A percentile compares a stretch with the other conserved stretches of the same genome.
Evolutionary conservation across 2,888 invertebrate genomes (phyloP).

Genomic region (Heteromyza rotundicornis): DNA sequence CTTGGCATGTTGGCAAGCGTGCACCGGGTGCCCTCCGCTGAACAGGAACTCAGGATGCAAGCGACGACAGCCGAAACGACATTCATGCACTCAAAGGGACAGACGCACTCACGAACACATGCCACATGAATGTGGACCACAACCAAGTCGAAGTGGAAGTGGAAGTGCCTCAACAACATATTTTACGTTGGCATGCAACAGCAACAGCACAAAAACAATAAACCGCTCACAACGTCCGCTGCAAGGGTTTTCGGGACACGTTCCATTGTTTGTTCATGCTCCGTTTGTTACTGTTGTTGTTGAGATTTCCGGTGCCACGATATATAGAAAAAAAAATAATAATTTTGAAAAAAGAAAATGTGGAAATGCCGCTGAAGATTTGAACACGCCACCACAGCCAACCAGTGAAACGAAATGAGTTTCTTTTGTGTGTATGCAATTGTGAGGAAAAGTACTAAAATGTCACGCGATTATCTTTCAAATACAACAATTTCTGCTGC

Average conservation of each 20-base stretch:
- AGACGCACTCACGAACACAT: too few species aligned
- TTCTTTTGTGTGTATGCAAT: conserved; percentile 1
- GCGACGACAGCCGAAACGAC: too few species aligned
- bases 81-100: too few species aligned
- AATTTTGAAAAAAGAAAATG: not conserved
- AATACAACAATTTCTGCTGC: conserved; percentile 1
- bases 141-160: not conserved
- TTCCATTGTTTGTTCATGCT: too few species aligned
- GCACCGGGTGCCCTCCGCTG: too few species aligned
- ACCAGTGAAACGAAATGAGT: not conserved
- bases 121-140: not conserved
- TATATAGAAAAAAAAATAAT: not conserved
- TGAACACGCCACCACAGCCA: not conserved
- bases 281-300: not conserved
- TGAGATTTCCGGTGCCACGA: not conserved
- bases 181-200: not conserved
- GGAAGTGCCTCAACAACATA: not conserved
- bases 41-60: too few species aligned
- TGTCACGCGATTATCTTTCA: conserved; percentile 17
- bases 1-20: too few species aligned
- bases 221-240: not conserved
- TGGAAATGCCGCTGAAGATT: not conserved
- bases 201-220: too few species aligned
- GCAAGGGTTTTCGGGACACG: not conserved
- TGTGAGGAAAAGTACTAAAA: conserved; percentile 13